phyloP scores from a whole-genome alignment of 2,888 invertebrate species.

The Reticulitermes lucifugus region DNA sequence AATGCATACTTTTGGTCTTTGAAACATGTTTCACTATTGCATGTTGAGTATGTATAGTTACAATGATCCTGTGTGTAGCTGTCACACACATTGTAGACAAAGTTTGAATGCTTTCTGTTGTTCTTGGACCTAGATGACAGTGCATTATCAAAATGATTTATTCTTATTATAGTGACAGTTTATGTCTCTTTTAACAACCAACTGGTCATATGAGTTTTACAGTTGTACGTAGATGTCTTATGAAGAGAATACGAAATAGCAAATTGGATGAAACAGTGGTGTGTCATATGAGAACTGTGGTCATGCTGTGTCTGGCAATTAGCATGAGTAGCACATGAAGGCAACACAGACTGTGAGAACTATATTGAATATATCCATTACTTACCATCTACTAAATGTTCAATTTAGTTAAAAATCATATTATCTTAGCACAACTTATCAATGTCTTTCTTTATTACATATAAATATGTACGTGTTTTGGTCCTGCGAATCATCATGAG shows the following conservation, averaged over 20 bases:
- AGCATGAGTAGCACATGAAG: too few relatives aligned
- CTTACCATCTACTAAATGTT: too few relatives aligned
- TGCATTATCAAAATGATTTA: background rate
- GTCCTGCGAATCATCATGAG: too few relatives aligned
- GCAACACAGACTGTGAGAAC: too few relatives aligned
- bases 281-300: background rate
- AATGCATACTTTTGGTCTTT: background rate
- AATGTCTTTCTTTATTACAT: too few relatives aligned
- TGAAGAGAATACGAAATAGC: background rate
- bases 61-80: background rate
- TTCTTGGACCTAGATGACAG: background rate
- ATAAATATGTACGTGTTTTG: too few relatives aligned
- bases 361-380: too few relatives aligned
- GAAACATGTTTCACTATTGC: background rate
- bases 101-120: conserved; percentile 29
- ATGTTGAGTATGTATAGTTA: background rate
- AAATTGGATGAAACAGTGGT: background rate
- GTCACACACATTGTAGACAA: conserved; percentile 24
- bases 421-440: too few relatives aligned
- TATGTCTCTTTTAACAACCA: background rate
- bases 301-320: too few relatives aligned
- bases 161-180: too few relatives aligned
- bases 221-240: background rate
- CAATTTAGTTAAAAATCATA: too few relatives aligned
- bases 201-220: background rate